These are phyloP conservation scores for Meriones psammophilus DNA, from an alignment of 2,797 vertebrate species.

Conservation along the genomic window DNA sequence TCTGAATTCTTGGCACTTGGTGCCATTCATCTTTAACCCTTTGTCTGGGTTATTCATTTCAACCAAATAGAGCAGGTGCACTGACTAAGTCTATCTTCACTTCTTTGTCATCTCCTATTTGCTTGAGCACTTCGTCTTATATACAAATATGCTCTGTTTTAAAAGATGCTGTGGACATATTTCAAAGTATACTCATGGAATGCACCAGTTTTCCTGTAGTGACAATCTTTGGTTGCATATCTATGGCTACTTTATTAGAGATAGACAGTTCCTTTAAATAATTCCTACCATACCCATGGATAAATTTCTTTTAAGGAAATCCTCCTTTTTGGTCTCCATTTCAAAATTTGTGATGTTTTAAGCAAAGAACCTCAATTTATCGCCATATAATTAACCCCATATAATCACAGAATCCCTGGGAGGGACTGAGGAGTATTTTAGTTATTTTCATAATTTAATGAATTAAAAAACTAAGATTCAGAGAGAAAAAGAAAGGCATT, in stretches of 20 bases:
- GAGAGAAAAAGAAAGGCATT: neutral
- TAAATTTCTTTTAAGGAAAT: neutral
- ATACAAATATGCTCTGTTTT: constrained; percentile 51
- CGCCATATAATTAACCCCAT: neutral
- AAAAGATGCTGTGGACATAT: constrained; percentile 4
- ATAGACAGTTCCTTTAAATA: constrained; percentile 47
- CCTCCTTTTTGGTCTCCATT: neutral
- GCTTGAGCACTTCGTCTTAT: neutral
- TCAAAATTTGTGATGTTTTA: constrained; percentile 54
- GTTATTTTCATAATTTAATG: constrained; percentile 23
- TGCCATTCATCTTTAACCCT: constrained; percentile 68
- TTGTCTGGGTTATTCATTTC: constrained; percentile 64
- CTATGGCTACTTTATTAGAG: constrained; percentile 25
- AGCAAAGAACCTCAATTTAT: constrained; percentile 2
- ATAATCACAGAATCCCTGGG: constrained; percentile 37
- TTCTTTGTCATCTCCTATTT: constrained; percentile 48
- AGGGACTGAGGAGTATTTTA: constrained; percentile 46
- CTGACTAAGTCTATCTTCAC: constrained; percentile 62
- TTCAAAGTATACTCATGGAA: constrained; percentile 28
- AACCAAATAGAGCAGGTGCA: constrained; percentile 64
- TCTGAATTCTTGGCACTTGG: constrained; percentile 69
- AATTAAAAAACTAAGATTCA: neutral
- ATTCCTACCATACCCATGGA: constrained; percentile 4
- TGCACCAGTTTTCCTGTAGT: neutral
- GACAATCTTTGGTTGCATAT: neutral